Evolutionary conservation across 1,140 invertebrate species (phyloP).

Genomic region (Panulirus ornatus): DNA sequence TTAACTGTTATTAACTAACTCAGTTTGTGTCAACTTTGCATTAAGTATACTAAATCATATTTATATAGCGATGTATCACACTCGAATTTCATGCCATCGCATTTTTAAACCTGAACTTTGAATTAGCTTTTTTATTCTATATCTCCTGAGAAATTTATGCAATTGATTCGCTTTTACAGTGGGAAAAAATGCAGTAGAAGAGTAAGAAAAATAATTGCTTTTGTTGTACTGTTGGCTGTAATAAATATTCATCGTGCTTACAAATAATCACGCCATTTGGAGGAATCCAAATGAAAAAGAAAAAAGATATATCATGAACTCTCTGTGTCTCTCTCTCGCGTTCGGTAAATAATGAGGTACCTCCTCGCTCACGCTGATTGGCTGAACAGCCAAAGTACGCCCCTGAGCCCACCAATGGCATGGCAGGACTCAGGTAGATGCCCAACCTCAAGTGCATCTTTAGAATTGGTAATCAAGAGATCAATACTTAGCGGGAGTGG

Average conservation of each 20-base stretch:
- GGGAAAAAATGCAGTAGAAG: neutral
- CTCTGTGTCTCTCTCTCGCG: conserved; percentile 20
- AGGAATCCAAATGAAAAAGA: conserved; percentile 22
- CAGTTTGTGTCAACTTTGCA: conserved; percentile 29
- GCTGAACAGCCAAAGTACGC: conserved; percentile 7
- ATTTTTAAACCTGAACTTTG: neutral
- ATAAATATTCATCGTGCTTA: conserved; percentile 24
- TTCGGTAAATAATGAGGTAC: conserved; percentile 34
- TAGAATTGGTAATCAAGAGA: conserved; percentile 54
- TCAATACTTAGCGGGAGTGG: conserved; percentile 32
- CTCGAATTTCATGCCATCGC: neutral
- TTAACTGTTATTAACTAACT: conserved; percentile 32
- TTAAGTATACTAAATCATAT: conserved; percentile 45
- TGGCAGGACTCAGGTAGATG: conserved; percentile 41
- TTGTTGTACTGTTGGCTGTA: neutral
- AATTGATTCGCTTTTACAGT: conserved; percentile 9
- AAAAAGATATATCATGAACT: neutral
- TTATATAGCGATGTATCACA: neutral
- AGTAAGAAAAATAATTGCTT: neutral
- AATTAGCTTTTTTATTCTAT: conserved; percentile 10
- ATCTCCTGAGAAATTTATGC: conserved; percentile 10
- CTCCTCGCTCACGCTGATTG: conserved; percentile 32
- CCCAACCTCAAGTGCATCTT: conserved; percentile 57
- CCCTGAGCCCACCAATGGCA: conserved; percentile 26
- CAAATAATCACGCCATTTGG: conserved; percentile 42